Conservation (phyloP, 2,888 invertebrate species). For the Hirtodrosophila alboralis region DNA sequence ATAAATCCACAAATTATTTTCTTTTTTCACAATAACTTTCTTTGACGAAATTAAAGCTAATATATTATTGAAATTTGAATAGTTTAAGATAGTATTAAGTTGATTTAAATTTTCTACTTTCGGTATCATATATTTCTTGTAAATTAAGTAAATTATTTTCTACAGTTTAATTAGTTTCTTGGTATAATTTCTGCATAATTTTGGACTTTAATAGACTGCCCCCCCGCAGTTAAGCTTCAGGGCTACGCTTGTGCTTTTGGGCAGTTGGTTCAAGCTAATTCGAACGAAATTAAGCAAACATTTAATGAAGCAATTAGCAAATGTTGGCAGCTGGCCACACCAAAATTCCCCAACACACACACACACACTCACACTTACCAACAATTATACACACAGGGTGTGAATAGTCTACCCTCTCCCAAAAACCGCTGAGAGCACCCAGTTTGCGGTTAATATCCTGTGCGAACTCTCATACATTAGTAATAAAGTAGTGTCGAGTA, state of each 20-base stretch:
- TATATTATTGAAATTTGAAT: too few relatives aligned
- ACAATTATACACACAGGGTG: background rate
- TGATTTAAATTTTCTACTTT: too few relatives aligned
- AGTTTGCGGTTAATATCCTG: constrained; percentile 66
- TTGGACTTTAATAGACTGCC: too few relatives aligned
- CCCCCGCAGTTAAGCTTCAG: too few relatives aligned
- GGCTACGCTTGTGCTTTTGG: constrained; percentile 6
- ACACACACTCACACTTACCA: background rate
- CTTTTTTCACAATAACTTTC: too few relatives aligned
- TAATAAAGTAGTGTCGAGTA: constrained; percentile 42
- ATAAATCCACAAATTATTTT: too few relatives aligned
- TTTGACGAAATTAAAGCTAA: too few relatives aligned
- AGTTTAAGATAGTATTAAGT: too few relatives aligned
- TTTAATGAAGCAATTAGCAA: constrained; percentile 79
- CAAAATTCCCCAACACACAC: constrained; percentile 7
- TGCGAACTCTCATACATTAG: constrained; percentile 59
- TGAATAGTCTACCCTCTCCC: background rate
- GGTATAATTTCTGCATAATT: too few relatives aligned
- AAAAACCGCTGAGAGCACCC: constrained; percentile 35
- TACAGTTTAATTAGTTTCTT: too few relatives aligned
- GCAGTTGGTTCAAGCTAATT: constrained; percentile 63
- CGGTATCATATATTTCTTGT: too few relatives aligned
- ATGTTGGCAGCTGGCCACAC: constrained; percentile 53
- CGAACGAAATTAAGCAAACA: constrained; percentile 77
- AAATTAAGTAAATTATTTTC: too few relatives aligned